Evolutionary conservation across 2,113 vertebrate species (phyloP).

Genomic region (Mixornis gularis): DNA sequence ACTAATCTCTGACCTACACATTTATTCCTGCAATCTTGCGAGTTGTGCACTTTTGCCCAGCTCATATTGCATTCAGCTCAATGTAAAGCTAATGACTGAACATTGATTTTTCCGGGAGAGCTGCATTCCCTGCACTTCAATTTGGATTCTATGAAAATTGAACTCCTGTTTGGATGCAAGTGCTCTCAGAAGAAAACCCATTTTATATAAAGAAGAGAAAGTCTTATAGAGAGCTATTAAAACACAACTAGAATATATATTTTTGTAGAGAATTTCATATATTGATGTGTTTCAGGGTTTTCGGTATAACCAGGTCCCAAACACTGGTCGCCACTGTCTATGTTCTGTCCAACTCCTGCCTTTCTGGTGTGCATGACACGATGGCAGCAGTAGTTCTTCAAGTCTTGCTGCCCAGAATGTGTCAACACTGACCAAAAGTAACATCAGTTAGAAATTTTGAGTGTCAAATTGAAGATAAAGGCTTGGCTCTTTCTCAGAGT

Average conservation of each 20-base stretch:
- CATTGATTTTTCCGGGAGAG: neutral
- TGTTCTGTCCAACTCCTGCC: neutral
- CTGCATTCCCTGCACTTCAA: neutral
- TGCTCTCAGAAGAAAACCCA: neutral
- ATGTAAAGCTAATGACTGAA: neutral
- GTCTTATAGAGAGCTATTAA: neutral
- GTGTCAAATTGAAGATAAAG: neutral
- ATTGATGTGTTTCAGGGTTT: neutral
- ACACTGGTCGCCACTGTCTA: rapidly evolving
- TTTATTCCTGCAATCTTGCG: neutral
- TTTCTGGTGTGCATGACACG: neutral
- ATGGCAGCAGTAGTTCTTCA: neutral
- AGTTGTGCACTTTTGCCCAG: neutral
- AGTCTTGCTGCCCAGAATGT: neutral
- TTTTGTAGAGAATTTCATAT: neutral
- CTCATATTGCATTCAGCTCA: neutral
- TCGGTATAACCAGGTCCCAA: neutral
- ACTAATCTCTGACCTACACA: neutral
- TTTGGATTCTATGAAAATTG: neutral
- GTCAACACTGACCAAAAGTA: neutral
- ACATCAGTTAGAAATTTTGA: neutral
- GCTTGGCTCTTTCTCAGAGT: neutral
- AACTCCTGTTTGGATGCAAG: neutral
- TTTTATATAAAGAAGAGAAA: neutral
- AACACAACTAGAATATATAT: neutral